Base-by-base conservation (phyloP, 2,888 invertebrate genomes). In the Periphyllus acericola region DNA sequence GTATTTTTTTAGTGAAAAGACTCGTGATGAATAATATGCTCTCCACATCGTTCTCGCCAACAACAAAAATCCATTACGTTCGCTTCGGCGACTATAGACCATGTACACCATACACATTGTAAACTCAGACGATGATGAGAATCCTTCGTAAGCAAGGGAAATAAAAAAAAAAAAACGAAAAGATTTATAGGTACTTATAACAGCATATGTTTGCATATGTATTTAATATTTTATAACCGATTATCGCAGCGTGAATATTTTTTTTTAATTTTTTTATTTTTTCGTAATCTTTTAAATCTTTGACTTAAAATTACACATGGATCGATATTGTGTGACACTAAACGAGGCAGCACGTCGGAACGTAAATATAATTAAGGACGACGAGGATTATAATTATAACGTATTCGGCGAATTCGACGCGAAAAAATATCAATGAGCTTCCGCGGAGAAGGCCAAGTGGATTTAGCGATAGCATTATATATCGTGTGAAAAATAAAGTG, bases 11-110 rank as follows among this genome's bases (percentile, higher is more conserved):
- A n/a, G 52, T 34, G 32, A 71, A 82, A 34, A 14, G 71, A 17
- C 25, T 52, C 25, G 32, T 46, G 82, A 82, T 71, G 52, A 72
- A 82, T 81, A 81, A n/a, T 52, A 21, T 68, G 68, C 29, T 68
- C 68, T 68, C 29, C 29, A 5, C 36, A 34, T 32, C 72, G 21
- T 11, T 19, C 36, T 29, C 11, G 36, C 36, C n/a, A 29, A 81
- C 66, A 80, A 60, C 55, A 78, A 81, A 81, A 81, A 25, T 25
- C 81, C 68, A 68, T 81, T 71, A 72, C 52, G 29, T 21, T n/a
- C 29, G 1, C 46, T n/a, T 3, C 19, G 21, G 3, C 74, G 74
- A 5, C 21, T 32, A 60, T 19, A n/a, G n/a, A n/a, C n/a, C n/a
- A n/a, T n/a, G n/a, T n/a, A n/a, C n/a, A n/a, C n/a, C n/a, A n/a